Evolutionary conservation across 2,797 vertebrate genomes (phyloP).

Genomic region (Phaenicophaeus curvirostris): DNA sequence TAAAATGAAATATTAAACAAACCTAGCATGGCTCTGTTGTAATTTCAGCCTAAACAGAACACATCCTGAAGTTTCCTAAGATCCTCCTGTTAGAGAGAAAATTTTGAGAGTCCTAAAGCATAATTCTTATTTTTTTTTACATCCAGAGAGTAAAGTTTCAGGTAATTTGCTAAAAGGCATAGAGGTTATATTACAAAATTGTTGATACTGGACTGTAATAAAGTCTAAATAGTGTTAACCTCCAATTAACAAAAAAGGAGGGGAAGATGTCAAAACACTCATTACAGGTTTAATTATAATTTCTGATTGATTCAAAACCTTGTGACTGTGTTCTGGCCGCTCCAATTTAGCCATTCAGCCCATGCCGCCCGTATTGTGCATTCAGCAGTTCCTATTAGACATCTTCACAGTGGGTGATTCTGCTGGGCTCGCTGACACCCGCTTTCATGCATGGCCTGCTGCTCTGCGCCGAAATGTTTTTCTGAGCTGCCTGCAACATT

Average conservation of each 20-base stretch:
- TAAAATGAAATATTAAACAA: slow-evolving; percentile 26
- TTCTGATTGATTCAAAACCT: slow-evolving; percentile 61
- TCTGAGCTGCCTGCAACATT: slow-evolving; percentile 71
- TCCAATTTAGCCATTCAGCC: slow-evolving; percentile 66
- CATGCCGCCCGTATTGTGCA: slow-evolving; percentile 69
- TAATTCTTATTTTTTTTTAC: background rate
- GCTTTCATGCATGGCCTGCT: slow-evolving; percentile 83
- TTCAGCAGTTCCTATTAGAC: slow-evolving; percentile 78
- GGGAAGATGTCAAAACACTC: slow-evolving; percentile 27
- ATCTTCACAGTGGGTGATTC: slow-evolving; percentile 80
- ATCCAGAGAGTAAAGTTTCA: background rate
- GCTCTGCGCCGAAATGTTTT: slow-evolving; percentile 60
- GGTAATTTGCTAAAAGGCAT: background rate
- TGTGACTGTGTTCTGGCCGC: slow-evolving; percentile 52
- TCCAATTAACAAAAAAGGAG: slow-evolving; percentile 13
- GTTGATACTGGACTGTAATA: background rate
- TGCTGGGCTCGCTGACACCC: slow-evolving; percentile 78
- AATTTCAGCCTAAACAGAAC: background rate
- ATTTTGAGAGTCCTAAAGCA: background rate
- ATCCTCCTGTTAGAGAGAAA: background rate
- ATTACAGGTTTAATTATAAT: slow-evolving; percentile 66
- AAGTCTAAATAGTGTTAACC: slow-evolving; percentile 5
- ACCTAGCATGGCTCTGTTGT: background rate
- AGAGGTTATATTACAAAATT: slow-evolving; percentile 31
- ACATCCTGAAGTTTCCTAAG: background rate